Evolutionary conservation across 2,888 invertebrate genomes (phyloP).

Genomic region (Drosophila anomalata): DNA sequence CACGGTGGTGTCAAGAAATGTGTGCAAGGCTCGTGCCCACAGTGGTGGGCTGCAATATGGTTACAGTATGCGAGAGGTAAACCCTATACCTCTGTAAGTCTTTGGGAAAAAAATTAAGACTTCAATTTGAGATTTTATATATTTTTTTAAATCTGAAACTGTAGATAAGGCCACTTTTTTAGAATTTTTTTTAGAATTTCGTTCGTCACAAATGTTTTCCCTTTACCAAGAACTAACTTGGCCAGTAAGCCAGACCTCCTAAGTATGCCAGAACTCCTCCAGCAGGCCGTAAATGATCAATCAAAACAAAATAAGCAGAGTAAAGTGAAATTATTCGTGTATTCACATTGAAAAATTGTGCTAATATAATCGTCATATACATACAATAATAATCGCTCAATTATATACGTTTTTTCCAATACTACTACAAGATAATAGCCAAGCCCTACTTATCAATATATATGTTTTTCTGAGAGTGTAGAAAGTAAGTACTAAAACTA

Average conservation of each 20-base stretch:
- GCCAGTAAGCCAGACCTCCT: not conserved
- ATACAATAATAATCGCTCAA: conserved; percentile 13
- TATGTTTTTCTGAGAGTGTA: conserved; percentile 1
- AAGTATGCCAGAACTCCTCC: not conserved
- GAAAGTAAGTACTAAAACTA: conserved; percentile 50
- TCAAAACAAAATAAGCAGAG: conserved; percentile 14
- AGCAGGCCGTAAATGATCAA: not conserved
- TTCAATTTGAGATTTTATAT: too few relatives aligned
- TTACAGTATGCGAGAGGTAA: not conserved
- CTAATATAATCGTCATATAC: conserved; percentile 53
- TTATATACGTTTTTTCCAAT: conserved; percentile 13
- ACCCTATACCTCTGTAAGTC: not conserved
- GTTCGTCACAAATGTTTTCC: too few relatives aligned
- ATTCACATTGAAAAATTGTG: conserved; percentile 70
- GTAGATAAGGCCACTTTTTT: too few relatives aligned
- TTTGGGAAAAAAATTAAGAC: not conserved
- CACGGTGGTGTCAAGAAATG: conserved; percentile 24
- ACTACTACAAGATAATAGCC: conserved; percentile 43
- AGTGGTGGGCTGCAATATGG: conserved; percentile 2
- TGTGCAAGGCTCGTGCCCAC: conserved; percentile 25
- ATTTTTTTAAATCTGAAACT: too few relatives aligned
- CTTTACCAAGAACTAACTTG: not conserved
- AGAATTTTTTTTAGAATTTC: too few relatives aligned
- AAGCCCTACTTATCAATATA: conserved; percentile 47
- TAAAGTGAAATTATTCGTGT: conserved; percentile 48